phyloP scores from a whole-genome alignment of 2,888 invertebrate species.

The Apamea anceps region DNA sequence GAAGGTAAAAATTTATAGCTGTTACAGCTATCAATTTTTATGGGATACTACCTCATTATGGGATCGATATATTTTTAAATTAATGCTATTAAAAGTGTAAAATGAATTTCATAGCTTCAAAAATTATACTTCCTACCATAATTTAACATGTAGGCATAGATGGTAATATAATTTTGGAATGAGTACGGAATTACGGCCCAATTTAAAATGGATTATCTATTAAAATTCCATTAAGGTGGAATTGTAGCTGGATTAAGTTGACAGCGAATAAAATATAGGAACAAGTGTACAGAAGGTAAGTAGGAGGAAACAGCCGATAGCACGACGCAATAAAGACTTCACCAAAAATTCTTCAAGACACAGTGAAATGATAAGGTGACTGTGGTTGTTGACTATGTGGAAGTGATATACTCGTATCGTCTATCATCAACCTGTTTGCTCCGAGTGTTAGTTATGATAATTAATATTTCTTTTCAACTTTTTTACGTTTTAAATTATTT shows the following conservation, averaged over 20 bases:
- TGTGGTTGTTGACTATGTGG: too few relatives aligned
- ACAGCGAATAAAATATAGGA: constrained; percentile 11
- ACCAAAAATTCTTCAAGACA: not conserved
- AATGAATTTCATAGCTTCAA: not conserved
- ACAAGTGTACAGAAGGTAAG: not conserved
- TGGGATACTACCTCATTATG: not conserved
- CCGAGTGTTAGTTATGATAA: not conserved
- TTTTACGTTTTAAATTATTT: not conserved
- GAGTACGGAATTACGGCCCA: not conserved
- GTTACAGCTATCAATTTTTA: too few relatives aligned
- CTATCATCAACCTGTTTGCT: not conserved
- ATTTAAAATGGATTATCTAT: constrained; percentile 13
- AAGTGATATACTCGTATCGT: not conserved
- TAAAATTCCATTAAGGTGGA: constrained; percentile 9
- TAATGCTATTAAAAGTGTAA: not conserved
- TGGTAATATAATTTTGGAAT: not conserved
- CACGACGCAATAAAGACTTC: not conserved
- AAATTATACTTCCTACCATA: not conserved
- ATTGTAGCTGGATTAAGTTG: constrained; percentile 4
- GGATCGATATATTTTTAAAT: not conserved
- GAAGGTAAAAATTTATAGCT: not conserved
- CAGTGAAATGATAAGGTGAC: not conserved
- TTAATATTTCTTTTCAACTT: not conserved
- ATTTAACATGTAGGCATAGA: constrained; percentile 2
- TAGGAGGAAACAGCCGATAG: not conserved